Base-by-base conservation (phyloP, 2,113 vertebrate genomes). In the Hiodon alosoides region DNA sequence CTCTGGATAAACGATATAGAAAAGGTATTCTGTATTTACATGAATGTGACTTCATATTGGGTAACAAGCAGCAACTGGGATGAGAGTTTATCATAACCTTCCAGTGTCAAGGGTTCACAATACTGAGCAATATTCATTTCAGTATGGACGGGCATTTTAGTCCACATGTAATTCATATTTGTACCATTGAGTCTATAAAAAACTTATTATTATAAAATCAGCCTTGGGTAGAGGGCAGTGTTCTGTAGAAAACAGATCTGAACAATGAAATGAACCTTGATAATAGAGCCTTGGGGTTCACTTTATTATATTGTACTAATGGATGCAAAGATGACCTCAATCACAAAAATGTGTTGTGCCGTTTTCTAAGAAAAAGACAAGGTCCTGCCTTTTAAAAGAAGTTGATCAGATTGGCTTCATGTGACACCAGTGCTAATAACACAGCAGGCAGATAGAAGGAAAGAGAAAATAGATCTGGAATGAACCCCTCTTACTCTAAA, bases 271-370 rank as follows among this genome's bases (percentile, higher is more conserved):
- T 83, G 83, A 87, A 84, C 84, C 85, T 86, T 81, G 79, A 87
- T 91, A 91, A 91, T 90, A 85, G 85, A 89, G 88, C 85, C 85
- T 92, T 89, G 89, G 87, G 89, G 90, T 87, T 86, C 82, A 87
- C 85, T 90, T 90, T 86, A 90, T 89, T 91, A 31, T 89, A 89
- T 88, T 89, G 83, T 82, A 78, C 75, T 90, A 89, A 94, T 92
- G 88, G 90, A 93, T 92, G 88, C 86, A 86, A 88, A 86, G 85
- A 90, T 93, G 90, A 94, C 93, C 93, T 92, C 92, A 93, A 93
- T 94, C 92, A 31, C 31, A 31, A 31, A 31, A 60, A 71, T 89
- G 87, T 86, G 89, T 86, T 90, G 90, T 92, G 89, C 84, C 82
- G 81, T 87, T 90, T 89, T 88, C 83, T 88, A 31, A 31, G 85